A percentile compares a stretch with the other conserved stretches of the same genome.
Evolutionary conservation across 2,888 invertebrate genomes (phyloP).

Genomic region (Dasysyrphus tricinctus): DNA sequence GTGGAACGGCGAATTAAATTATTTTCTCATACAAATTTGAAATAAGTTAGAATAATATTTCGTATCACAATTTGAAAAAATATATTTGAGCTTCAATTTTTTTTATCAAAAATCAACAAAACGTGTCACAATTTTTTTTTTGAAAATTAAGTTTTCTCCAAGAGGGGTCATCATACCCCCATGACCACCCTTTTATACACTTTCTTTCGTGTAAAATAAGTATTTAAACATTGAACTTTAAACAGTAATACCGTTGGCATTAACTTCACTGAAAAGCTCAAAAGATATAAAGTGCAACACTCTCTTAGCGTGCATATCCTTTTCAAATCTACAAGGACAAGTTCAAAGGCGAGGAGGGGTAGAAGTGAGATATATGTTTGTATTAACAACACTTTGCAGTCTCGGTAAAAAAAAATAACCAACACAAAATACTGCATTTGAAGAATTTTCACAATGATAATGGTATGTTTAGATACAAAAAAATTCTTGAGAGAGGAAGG

Average conservation of each 20-base stretch:
- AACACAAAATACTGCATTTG: slow-evolving; percentile 43
- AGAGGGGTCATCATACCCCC: too few relatives aligned
- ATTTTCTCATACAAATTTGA: too few relatives aligned
- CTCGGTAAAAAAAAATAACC: neutral
- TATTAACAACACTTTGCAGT: slow-evolving; percentile 1
- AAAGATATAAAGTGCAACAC: slow-evolving; percentile 54
- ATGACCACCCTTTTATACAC: too few relatives aligned
- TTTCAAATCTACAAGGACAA: slow-evolving; percentile 25
- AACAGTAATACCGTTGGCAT: slow-evolving; percentile 47
- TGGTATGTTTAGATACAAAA: neutral
- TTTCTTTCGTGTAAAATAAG: too few relatives aligned
- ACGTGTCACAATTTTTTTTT: too few relatives aligned
- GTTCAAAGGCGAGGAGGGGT: slow-evolving; percentile 22
- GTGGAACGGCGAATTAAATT: too few relatives aligned
- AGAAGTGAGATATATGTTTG: neutral
- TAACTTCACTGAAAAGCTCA: slow-evolving; percentile 61
- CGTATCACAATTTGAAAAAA: too few relatives aligned
- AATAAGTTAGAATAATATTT: too few relatives aligned
- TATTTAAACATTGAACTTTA: slow-evolving; percentile 42
- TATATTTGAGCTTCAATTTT: too few relatives aligned
- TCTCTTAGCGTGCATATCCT: slow-evolving; percentile 8
- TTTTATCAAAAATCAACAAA: too few relatives aligned
- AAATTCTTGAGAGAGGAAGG: neutral
- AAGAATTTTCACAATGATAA: slow-evolving; percentile 4
- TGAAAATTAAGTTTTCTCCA: too few relatives aligned